phyloP scores from a whole-genome alignment of 1,140 invertebrate genomes.

The honey bee (Apis mellifera) region Amel_HAv3.1 CM009935.2:7574001-7574500 shows the following conservation, averaged over 20 bases:
- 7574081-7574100: neutral
- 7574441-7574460: constrained; percentile 28
- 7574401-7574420: constrained; percentile 23
- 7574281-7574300: neutral
- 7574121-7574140: neutral
- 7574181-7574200: neutral
- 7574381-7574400: constrained; percentile 32
- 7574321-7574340: neutral
- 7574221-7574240: neutral
- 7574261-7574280: neutral
- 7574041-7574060: no score
- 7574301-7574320: neutral
- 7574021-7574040: neutral
- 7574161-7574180: neutral
- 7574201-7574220: neutral
- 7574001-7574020: no score
- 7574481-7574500: neutral
- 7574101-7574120: neutral
- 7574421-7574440: neutral
- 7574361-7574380: constrained; percentile 19
- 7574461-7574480: neutral
- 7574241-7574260: neutral
- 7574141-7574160: neutral
- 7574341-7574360: neutral
- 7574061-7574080: neutral